phyloP scores from a whole-genome alignment of 2,797 vertebrate genomes.

The Synanceia verrucosa region DNA sequence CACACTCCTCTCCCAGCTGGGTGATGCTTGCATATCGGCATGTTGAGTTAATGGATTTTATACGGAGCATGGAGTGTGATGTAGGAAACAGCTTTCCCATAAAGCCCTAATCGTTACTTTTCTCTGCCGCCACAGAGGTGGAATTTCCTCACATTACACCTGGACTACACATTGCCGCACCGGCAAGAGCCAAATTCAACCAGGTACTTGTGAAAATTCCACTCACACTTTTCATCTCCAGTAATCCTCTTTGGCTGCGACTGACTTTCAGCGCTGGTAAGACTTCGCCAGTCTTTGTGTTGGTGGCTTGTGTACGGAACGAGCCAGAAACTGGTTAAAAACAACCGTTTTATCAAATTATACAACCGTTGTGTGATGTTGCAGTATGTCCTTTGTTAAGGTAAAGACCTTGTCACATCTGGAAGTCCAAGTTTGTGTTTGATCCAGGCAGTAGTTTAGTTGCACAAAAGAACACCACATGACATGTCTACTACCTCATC shows the following conservation, averaged over 20 bases:
- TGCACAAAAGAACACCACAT: background rate
- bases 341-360: background rate
- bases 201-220: constrained; percentile 13
- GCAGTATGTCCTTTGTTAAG: background rate
- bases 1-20: constrained; percentile 42
- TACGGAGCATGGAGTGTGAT: constrained; percentile 37
- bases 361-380: background rate
- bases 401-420: background rate
- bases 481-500: background rate
- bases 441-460: background rate
- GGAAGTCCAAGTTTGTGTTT: background rate
- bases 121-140: background rate
- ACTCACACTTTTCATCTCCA: constrained; percentile 14
- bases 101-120: constrained; percentile 11
- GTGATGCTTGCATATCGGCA: constrained; percentile 48
- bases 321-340: background rate
- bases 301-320: background rate
- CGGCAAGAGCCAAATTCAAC: constrained; percentile 8
- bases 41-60: constrained; percentile 68
- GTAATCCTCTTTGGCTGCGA: constrained; percentile 7
- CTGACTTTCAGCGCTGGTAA: constrained; percentile 4
- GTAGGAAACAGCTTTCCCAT: background rate
- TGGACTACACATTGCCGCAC: constrained; percentile 9
- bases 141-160: constrained; percentile 17
- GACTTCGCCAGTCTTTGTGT: background rate